These are phyloP conservation scores for Nylanderia fulva DNA, from an alignment of 1,140 invertebrate species.

Conservation along the genomic window DNA sequence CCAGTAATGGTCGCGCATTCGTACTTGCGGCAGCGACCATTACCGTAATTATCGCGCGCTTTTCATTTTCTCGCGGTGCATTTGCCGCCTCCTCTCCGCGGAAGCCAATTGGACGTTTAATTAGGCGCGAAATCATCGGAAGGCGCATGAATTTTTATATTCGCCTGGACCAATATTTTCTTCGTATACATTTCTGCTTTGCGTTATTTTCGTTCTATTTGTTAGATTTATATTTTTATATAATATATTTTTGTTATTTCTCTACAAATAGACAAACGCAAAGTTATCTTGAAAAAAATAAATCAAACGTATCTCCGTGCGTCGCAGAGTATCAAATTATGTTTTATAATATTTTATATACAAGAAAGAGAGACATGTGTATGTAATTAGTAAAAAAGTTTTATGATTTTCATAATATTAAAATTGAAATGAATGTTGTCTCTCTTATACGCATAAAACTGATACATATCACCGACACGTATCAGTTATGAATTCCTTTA, in stretches of 20 bases:
- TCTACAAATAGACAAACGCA: too few relatives aligned
- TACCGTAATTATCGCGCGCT: slow-evolving; percentile 59
- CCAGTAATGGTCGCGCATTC: slow-evolving; percentile 40
- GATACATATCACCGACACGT: not conserved
- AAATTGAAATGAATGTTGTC: too few relatives aligned
- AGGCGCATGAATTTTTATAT: slow-evolving; percentile 7
- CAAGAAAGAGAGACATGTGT: too few relatives aligned
- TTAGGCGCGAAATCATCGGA: slow-evolving; percentile 51
- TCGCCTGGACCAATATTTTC: not conserved
- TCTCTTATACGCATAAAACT: too few relatives aligned
- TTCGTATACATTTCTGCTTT: not conserved
- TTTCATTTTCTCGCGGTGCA: slow-evolving; percentile 42
- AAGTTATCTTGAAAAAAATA: too few relatives aligned
- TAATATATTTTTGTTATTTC: not conserved
- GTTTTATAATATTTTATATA: too few relatives aligned
- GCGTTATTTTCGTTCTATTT: not conserved
- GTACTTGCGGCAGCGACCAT: slow-evolving; percentile 33
- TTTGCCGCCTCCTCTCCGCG: slow-evolving; percentile 34
- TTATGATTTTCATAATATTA: too few relatives aligned
- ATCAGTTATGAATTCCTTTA: not conserved
- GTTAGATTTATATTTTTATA: not conserved
- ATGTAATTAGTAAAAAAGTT: too few relatives aligned
- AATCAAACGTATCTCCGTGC: too few relatives aligned
- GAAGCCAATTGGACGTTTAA: slow-evolving; percentile 41
- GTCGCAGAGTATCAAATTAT: too few relatives aligned